Conservation (phyloP, 1,140 invertebrate genomes). For the Calliphora vicina region DNA sequence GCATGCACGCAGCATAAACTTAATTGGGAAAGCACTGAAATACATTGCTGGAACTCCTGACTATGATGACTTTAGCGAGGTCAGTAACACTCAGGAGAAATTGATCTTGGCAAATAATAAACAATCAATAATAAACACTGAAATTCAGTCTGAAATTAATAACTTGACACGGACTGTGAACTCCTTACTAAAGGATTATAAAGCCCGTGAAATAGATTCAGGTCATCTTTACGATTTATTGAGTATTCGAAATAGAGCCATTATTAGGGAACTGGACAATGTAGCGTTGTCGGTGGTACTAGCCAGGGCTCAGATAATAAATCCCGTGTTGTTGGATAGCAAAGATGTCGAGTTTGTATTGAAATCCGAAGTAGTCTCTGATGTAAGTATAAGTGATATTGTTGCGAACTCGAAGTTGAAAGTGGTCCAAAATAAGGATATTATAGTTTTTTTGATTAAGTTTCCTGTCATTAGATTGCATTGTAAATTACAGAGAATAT, state of each 20-base stretch:
- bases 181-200: too few relatives aligned
- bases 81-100: too few relatives aligned
- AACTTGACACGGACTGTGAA: too few relatives aligned
- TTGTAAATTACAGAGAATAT: neutral
- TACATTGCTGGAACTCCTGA: conserved; percentile 25
- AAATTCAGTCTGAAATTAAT: too few relatives aligned
- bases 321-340: neutral
- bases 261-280: neutral
- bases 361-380: neutral
- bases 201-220: neutral
- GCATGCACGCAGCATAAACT: conserved; percentile 37
- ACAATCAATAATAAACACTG: too few relatives aligned
- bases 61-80: conserved; percentile 38
- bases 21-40: conserved; percentile 38
- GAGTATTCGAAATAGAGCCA: neutral
- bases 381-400: neutral
- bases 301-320: neutral
- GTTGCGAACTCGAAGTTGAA: neutral
- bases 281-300: neutral
- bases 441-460: neutral
- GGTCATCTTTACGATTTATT: neutral
- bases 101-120: too few relatives aligned
- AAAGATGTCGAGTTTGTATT: neutral
- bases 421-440: neutral
- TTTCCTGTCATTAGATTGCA: neutral